A percentile compares a stretch with the other conserved stretches of the same genome.
These are phyloP conservation scores for Notothenia rossii DNA, from an alignment of 2,113 vertebrate genomes.

Conservation along the genomic window DNA sequence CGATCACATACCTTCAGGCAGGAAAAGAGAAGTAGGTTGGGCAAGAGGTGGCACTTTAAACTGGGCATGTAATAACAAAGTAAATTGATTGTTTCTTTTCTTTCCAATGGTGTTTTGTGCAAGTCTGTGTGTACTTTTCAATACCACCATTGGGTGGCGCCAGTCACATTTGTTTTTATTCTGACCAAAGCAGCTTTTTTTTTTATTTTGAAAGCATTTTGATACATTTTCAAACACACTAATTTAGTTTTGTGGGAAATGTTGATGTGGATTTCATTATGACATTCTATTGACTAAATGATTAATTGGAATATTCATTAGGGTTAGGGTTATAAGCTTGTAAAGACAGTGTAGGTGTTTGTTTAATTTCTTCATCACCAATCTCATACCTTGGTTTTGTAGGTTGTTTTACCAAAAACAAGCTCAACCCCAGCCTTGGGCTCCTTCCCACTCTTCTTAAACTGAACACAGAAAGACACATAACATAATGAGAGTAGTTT, in stretches of 20 bases:
- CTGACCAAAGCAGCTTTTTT: background rate
- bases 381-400: slow-evolving; percentile 87
- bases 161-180: background rate
- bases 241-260: background rate
- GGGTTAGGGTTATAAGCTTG: background rate
- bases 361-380: background rate
- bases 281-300: background rate
- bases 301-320: background rate
- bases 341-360: background rate
- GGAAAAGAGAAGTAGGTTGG: background rate
- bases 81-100: background rate
- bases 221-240: background rate
- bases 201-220: background rate
- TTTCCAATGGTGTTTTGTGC: background rate
- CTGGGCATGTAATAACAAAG: background rate
- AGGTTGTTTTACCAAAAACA: slow-evolving; percentile 75
- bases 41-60: background rate
- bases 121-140: background rate
- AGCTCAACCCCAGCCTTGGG: slow-evolving; percentile 84
- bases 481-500: slow-evolving; percentile 5
- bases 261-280: background rate
- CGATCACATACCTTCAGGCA: slow-evolving; percentile 83
- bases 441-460: slow-evolving; percentile 87
- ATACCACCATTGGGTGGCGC: slow-evolving; percentile 23
- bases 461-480: slow-evolving; percentile 70